Conservation (phyloP, 2,888 invertebrate species). For the Helleia helle region DNA sequence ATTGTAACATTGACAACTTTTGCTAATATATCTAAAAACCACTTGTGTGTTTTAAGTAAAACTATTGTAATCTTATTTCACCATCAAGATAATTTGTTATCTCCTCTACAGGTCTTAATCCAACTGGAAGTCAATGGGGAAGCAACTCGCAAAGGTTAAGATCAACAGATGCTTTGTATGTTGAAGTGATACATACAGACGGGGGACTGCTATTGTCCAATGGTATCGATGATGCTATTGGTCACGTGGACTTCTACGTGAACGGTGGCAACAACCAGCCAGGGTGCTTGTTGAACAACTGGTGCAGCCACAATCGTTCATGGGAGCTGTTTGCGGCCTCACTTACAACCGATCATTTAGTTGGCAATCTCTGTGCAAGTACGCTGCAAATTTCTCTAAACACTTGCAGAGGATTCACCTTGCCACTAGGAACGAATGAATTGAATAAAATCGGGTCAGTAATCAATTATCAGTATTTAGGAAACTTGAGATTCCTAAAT, state of each 20-base stretch:
- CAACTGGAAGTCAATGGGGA: slow-evolving; percentile 35
- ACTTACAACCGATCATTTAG: slow-evolving; percentile 25
- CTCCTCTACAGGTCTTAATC: slow-evolving; percentile 36
- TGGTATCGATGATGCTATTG: slow-evolving; percentile 83
- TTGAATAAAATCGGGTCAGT: slow-evolving; percentile 35
- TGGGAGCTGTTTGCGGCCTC: slow-evolving; percentile 39
- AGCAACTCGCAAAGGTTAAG: slow-evolving; percentile 27
- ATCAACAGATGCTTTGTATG: slow-evolving; percentile 36
- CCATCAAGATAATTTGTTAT: no score
- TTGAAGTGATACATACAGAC: slow-evolving; percentile 53
- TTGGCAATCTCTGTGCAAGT: slow-evolving; percentile 31
- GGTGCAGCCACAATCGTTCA: slow-evolving; percentile 41
- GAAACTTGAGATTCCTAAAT: no score
- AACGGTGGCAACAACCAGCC: slow-evolving; percentile 85
- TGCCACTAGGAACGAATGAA: slow-evolving; percentile 33
- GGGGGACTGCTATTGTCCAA: slow-evolving; percentile 29
- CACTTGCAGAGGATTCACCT: slow-evolving; percentile 28
- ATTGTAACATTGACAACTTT: no score
- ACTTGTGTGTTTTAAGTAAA: no score
- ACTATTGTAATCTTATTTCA: no score
- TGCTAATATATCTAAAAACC: no score
- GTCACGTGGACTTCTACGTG: slow-evolving; percentile 90
- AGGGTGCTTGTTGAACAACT: slow-evolving; percentile 34
- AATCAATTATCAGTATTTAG: neutral
- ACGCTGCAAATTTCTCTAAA: slow-evolving; percentile 30